These are phyloP conservation scores for Passer domesticus DNA, from an alignment of 2,113 vertebrate species.

Conservation along the genomic window DNA sequence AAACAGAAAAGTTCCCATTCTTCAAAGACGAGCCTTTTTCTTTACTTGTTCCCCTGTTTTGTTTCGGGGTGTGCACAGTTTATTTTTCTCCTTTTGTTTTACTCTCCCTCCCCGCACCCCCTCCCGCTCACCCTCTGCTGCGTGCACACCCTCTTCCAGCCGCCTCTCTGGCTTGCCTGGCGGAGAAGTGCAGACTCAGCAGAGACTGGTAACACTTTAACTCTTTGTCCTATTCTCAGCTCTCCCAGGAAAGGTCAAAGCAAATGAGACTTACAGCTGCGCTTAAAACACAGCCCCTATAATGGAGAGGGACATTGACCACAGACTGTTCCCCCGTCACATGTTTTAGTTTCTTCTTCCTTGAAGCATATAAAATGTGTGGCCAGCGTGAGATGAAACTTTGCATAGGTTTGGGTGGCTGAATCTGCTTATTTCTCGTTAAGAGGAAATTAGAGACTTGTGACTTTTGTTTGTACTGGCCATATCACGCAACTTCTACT, in stretches of 20 bases:
- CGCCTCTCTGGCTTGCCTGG: neutral
- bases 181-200: slow-evolving; percentile 33
- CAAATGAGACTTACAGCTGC: neutral
- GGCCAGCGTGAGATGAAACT: neutral
- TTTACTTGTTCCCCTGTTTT: slow-evolving; percentile 35
- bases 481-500: neutral
- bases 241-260: slow-evolving; percentile 50
- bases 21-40: slow-evolving; percentile 31
- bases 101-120: neutral
- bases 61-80: slow-evolving; percentile 32
- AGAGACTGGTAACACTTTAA: slow-evolving; percentile 41
- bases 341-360: neutral
- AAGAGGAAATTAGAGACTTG: slow-evolving; percentile 21
- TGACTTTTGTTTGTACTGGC: slow-evolving; percentile 20
- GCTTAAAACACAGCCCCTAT: neutral
- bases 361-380: neutral
- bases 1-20: neutral
- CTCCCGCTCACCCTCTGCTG: neutral
- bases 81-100: slow-evolving; percentile 50
- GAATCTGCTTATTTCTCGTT: neutral
- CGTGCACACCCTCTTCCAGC: neutral
- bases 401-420: neutral
- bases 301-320: neutral
- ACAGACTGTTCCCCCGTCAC: neutral
- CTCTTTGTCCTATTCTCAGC: slow-evolving; percentile 39